Evolutionary conservation across 2,113 vertebrate species (phyloP).

Genomic region (Centropristis striata): DNA sequence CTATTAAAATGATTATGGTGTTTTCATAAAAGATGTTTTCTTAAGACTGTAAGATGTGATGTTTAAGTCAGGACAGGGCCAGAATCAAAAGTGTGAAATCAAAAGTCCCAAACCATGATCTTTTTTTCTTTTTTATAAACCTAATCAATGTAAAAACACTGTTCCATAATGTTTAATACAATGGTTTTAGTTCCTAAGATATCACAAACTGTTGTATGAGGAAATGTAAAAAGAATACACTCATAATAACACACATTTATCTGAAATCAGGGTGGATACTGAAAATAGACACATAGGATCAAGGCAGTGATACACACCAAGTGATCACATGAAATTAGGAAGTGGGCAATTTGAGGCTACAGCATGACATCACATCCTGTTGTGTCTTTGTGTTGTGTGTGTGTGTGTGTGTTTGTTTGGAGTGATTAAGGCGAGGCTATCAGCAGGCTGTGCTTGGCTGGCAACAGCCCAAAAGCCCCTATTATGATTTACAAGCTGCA

Average conservation of each 20-base stretch:
- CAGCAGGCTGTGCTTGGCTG: conserved; percentile 62
- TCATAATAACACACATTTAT: no score
- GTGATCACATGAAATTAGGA: conserved; percentile 18
- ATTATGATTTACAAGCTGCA: conserved; percentile 80
- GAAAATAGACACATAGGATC: conserved; percentile 25
- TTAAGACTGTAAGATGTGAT: no score
- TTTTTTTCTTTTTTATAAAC: conserved; percentile 14
- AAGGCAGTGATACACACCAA: conserved; percentile 10
- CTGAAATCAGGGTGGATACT: conserved; percentile 4
- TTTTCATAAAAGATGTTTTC: no score
- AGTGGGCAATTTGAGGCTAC: conserved; percentile 48
- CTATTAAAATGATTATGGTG: no score
- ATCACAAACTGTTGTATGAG: no score
- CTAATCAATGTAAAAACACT: no score
- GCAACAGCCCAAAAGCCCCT: conserved; percentile 62
- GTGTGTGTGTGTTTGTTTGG: conserved; percentile 65
- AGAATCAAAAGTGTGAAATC: conserved; percentile 39
- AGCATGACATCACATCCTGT: conserved; percentile 71
- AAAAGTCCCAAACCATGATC: no score
- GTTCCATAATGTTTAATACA: no score
- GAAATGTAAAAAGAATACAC: no score
- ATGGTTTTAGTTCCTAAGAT: no score
- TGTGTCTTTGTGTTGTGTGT: conserved; percentile 62
- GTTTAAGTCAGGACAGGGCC: no score
- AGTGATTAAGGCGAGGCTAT: conserved; percentile 63